Evolutionary conservation across 2,113 vertebrate species (phyloP), one percentile per base, ranked within the genome.

Genomic region (Anthoscopus minutus): DNA sequence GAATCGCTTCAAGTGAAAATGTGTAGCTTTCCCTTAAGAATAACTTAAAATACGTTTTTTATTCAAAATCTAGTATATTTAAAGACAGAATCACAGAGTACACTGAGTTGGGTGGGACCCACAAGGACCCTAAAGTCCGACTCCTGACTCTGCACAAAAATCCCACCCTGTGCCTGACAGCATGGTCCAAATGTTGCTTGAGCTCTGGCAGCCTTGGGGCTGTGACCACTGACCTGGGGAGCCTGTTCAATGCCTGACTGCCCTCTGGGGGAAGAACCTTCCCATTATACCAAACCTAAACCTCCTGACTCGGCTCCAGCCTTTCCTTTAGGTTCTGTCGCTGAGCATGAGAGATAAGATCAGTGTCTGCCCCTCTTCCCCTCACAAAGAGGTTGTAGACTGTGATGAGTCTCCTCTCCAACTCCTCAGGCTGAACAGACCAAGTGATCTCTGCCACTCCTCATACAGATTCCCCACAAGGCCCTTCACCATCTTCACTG

Each of bases 91-190:
- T 44, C 22, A 37, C 11, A 44, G 27, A 77, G 45, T 23, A 44
- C 4, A 1, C 33, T 0, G 2, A 67, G 18, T 8, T 51, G 22
- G 33, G 33, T 60, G 22, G 27, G 18, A 69, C 15, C 38, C 14
- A 37, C 53, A 51, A 76, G 25, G 17, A 51, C 53, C 53, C 37
- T 37, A 5, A 27, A 60, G 14, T 76, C 31, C 61, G 44, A 6
- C 45, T 25, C 21, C 53, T 15, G 2, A 21, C 45, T 33, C 53
- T 37, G 44, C 44, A 67, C 17, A 86, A 58, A 66, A 76, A 44
- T 66, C 21, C 25, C 31, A 50, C 17, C 27, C 25, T 9, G 17
- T 50, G 13, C 16, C n/a, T 30, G 22, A 35, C 5, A 56, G 30
- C 21, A 4, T 7, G 24, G 35, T 27, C 5, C 13, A 21, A 48